phyloP scores from a whole-genome alignment of 64 coral and sea anemone genomes.

The Montipora efflorescens region DNA sequence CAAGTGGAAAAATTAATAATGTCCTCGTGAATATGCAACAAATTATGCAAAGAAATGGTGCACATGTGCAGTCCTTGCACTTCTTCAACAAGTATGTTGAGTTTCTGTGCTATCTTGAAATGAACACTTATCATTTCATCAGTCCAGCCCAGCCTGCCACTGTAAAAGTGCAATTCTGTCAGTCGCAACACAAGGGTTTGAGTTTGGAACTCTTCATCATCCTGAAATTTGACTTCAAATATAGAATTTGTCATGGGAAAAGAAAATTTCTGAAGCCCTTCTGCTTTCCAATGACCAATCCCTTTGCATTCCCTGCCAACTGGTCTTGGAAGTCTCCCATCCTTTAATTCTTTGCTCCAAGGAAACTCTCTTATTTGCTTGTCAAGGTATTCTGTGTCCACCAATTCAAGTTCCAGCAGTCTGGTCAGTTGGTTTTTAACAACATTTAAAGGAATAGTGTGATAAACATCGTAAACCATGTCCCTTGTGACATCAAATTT shows the following conservation, averaged over 20 bases:
- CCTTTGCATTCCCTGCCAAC: constrained; percentile 49
- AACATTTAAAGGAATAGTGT: constrained; percentile 63
- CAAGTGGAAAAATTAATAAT: constrained; percentile 67
- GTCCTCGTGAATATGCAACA: constrained; percentile 62
- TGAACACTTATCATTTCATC: constrained; percentile 38
- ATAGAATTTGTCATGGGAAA: constrained; percentile 41
- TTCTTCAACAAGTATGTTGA: constrained; percentile 43
- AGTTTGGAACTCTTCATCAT: constrained; percentile 40
- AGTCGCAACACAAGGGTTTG: constrained; percentile 20
- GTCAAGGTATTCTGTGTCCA: constrained; percentile 68
- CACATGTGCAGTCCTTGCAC: constrained; percentile 61
- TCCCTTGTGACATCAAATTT: constrained; percentile 69
- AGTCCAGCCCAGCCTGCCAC: constrained; percentile 36
- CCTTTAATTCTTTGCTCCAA: constrained; percentile 46
- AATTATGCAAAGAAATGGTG: constrained; percentile 79
- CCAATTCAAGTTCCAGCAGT: constrained; percentile 28
- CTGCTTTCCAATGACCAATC: constrained; percentile 52
- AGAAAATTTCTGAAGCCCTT: constrained; percentile 45
- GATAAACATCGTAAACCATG: constrained; percentile 78
- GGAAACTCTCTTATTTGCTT: constrained; percentile 49
- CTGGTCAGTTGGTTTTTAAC: constrained; percentile 53
- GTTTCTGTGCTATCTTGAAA: constrained; percentile 20
- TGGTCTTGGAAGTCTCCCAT: constrained; percentile 44
- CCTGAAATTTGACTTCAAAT: constrained; percentile 15
- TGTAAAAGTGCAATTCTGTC: constrained; percentile 45